Evolutionary conservation across 1,140 invertebrate genomes (phyloP).

Genomic region (Paralvinella palmiformis): DNA sequence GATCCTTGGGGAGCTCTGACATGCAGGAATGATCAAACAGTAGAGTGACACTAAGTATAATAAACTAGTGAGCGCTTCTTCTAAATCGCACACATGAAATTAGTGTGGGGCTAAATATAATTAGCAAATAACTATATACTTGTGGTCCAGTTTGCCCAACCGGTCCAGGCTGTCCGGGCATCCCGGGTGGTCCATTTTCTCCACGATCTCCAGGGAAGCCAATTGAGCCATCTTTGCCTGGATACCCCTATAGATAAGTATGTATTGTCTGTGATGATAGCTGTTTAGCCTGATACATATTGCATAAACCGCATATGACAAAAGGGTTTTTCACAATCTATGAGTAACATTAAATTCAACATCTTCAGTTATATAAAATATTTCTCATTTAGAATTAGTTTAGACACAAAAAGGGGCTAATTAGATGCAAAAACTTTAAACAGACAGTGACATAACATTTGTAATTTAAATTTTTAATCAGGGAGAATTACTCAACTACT

Average conservation of each 20-base stretch:
- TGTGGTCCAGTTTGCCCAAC: conserved; percentile 64
- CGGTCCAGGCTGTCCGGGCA: conserved; percentile 53
- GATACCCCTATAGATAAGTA: conserved; percentile 19
- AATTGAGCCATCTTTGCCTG: conserved; percentile 21
- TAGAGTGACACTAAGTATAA: neutral
- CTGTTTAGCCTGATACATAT: no score
- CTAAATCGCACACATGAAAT: neutral
- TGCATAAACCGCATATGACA: neutral
- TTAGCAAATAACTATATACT: no score
- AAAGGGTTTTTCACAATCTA: neutral
- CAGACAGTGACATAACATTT: no score
- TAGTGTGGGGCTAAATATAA: no score
- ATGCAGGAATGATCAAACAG: neutral
- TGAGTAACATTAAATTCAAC: neutral
- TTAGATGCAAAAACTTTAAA: no score
- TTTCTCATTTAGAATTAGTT: neutral
- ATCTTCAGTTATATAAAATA: neutral
- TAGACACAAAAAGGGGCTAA: neutral
- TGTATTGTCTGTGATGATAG: no score
- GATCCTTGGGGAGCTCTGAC: neutral
- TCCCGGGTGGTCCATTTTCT: conserved; percentile 58
- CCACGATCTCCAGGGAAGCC: conserved; percentile 22
- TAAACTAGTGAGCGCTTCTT: neutral
- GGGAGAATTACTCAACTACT: no score
- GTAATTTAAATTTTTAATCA: no score